phyloP scores from a whole-genome alignment of 2,888 invertebrate genomes.

The Junonia oenone region DNA sequence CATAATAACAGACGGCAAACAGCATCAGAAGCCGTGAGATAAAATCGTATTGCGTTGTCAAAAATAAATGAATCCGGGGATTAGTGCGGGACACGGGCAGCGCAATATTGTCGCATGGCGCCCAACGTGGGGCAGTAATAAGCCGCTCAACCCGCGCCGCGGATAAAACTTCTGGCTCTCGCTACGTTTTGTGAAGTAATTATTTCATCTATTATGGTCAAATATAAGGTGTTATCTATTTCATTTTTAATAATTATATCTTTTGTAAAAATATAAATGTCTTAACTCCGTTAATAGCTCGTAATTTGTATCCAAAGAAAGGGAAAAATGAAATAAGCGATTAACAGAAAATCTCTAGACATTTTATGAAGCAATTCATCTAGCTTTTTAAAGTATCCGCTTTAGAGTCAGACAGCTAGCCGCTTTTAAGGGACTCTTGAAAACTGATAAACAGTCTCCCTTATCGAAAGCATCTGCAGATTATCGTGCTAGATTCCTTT shows the following conservation, averaged over 20 bases:
- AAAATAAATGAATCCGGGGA: constrained; percentile 80
- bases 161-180: constrained; percentile 31
- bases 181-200: constrained; percentile 38
- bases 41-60: constrained; percentile 80
- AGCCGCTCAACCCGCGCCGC: constrained; percentile 44
- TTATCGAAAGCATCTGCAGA: constrained; percentile 43
- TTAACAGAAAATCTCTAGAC: not conserved
- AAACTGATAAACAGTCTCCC: constrained; percentile 26
- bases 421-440: constrained; percentile 18
- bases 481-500: constrained; percentile 65
- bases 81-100: constrained; percentile 71
- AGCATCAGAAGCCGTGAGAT: constrained; percentile 79
- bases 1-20: constrained; percentile 78
- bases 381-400: constrained; percentile 14
- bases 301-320: not conserved
- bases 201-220: constrained; percentile 28
- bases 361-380: constrained; percentile 5
- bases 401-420: constrained; percentile 16
- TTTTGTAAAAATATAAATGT: not conserved
- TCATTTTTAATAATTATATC: not conserved
- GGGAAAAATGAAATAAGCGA: not conserved
- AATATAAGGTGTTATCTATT: constrained; percentile 4
- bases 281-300: not conserved
- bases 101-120: constrained; percentile 71
- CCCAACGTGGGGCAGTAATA: constrained; percentile 63